These are phyloP conservation scores for Spilosoma lubricipeda DNA, from an alignment of 2,888 invertebrate species.

Conservation along the genomic window DNA sequence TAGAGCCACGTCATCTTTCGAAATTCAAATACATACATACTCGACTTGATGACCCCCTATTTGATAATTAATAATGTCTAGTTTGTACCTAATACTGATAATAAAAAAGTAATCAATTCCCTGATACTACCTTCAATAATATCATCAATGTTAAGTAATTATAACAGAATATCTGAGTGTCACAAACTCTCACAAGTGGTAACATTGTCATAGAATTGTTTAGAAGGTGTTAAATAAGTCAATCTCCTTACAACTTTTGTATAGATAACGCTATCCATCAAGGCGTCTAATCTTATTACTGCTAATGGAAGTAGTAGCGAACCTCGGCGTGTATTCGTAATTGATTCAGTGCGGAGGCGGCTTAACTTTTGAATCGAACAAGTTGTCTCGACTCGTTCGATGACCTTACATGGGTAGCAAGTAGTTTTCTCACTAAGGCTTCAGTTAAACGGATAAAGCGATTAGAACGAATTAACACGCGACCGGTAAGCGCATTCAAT, in stretches of 20 bases:
- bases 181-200: constrained; percentile 15
- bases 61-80: background rate
- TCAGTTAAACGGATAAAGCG: constrained; percentile 80
- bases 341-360: constrained; percentile 75
- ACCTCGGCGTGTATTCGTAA: constrained; percentile 67
- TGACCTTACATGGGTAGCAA: constrained; percentile 72
- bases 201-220: constrained; percentile 27
- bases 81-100: background rate
- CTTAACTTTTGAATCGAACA: constrained; percentile 70
- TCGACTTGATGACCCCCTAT: background rate
- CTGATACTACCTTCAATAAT: background rate
- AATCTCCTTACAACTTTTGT: constrained; percentile 66
- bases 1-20: constrained; percentile 2
- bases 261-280: constrained; percentile 65
- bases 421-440: constrained; percentile 72
- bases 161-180: background rate
- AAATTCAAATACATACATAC: background rate
- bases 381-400: constrained; percentile 65
- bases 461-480: constrained; percentile 69
- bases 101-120: constrained; percentile 5
- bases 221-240: constrained; percentile 49
- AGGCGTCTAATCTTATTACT: constrained; percentile 74
- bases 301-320: constrained; percentile 70
- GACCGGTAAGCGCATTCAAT: constrained; percentile 57
- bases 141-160: background rate